These are phyloP conservation scores for Lepidochrysops patricia DNA, from an alignment of 2,888 invertebrate species.

Conservation along the genomic window DNA sequence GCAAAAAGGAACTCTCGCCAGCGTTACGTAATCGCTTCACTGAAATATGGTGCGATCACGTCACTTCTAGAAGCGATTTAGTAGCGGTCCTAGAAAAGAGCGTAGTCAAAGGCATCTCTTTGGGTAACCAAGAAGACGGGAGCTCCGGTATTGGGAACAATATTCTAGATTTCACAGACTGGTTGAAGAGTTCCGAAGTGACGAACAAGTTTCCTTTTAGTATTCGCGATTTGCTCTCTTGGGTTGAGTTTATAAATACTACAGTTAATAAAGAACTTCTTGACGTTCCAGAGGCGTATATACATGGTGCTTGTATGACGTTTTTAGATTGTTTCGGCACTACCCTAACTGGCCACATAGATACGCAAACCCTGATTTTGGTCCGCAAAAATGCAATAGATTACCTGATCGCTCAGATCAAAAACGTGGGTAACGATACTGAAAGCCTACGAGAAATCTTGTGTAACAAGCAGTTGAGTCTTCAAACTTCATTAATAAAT, in stretches of 20 bases:
- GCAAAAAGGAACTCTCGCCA: conserved; percentile 98
- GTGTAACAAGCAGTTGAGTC: conserved; percentile 42
- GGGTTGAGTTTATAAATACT: conserved; percentile 91
- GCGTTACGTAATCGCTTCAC: conserved; percentile 98
- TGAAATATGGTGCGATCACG: conserved; percentile 97
- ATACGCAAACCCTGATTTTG: conserved; percentile 58
- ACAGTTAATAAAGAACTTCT: conserved; percentile 59
- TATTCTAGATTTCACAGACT: conserved; percentile 87
- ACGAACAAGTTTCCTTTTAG: conserved; percentile 88
- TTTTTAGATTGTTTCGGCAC: conserved; percentile 94
- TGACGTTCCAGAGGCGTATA: conserved; percentile 78
- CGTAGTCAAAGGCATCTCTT: conserved; percentile 71
- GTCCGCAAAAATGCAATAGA: conserved; percentile 68
- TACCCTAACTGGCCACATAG: conserved; percentile 83
- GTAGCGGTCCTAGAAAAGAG: conserved; percentile 88
- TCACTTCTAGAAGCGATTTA: conserved; percentile 82
- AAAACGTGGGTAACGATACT: conserved; percentile 48
- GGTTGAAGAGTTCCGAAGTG: conserved; percentile 81
- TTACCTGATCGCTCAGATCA: conserved; percentile 73
- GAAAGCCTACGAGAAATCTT: conserved; percentile 40
- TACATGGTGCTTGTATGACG: conserved; percentile 93
- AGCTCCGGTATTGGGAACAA: conserved; percentile 77
- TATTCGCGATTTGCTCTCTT: conserved; percentile 92
- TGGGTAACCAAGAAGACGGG: conserved; percentile 69
- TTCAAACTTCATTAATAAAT: conserved; percentile 46